Evolutionary conservation across 2,888 invertebrate genomes (phyloP).

Genomic region (Rhamphomyia laevipes): DNA sequence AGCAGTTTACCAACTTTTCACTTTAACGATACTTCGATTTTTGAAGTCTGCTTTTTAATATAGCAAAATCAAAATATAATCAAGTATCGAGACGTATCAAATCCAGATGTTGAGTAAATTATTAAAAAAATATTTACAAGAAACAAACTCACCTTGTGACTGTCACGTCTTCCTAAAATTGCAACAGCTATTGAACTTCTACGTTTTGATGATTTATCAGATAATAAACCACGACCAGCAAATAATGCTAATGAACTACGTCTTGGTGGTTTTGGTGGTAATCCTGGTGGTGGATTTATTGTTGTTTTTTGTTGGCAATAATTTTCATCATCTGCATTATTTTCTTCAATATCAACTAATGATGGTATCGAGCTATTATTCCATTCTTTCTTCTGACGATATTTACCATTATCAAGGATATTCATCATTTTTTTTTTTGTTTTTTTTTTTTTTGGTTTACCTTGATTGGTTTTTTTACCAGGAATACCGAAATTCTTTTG

Average conservation of each 20-base stretch:
- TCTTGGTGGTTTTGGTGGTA: slow-evolving; percentile 30
- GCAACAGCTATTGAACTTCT: slow-evolving; percentile 38
- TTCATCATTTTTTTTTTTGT: slow-evolving; percentile 23
- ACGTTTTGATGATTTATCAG: slow-evolving; percentile 30
- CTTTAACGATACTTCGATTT: too few relatives aligned
- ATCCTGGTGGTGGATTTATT: background rate
- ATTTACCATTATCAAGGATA: slow-evolving; percentile 34
- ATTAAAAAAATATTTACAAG: background rate
- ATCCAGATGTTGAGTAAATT: too few relatives aligned
- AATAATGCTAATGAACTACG: slow-evolving; percentile 35
- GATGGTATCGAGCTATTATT: slow-evolving; percentile 36
- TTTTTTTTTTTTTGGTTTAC: too few relatives aligned
- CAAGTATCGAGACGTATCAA: too few relatives aligned
- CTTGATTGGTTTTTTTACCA: too few relatives aligned
- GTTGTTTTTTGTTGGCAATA: slow-evolving; percentile 17
- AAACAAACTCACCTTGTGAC: slow-evolving; percentile 27
- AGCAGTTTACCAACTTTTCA: too few relatives aligned
- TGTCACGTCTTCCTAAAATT: slow-evolving; percentile 32
- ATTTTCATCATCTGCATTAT: slow-evolving; percentile 19
- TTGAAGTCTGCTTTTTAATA: too few relatives aligned
- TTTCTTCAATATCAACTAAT: slow-evolving; percentile 35
- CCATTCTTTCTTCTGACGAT: slow-evolving; percentile 36
- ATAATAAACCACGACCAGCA: slow-evolving; percentile 25
- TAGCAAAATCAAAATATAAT: too few relatives aligned
- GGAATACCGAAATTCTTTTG: too few relatives aligned